Evolutionary conservation across 2,888 invertebrate genomes (phyloP).

Genomic region (Lomographa bimaculata): DNA sequence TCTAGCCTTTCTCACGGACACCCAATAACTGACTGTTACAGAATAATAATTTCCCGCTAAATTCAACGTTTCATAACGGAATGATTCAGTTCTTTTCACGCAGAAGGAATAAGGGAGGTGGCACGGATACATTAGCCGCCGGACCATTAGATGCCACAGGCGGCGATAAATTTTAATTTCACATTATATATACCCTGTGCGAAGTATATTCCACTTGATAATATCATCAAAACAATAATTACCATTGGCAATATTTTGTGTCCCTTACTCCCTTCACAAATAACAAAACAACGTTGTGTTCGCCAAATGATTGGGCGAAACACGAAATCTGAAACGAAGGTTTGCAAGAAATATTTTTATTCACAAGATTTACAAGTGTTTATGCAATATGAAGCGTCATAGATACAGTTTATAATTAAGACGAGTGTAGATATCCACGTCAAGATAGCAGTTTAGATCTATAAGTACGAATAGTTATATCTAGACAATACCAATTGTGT

Average conservation of each 20-base stretch:
- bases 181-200: constrained; percentile 77
- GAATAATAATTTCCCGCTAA: constrained; percentile 54
- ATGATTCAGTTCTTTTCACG: constrained; percentile 75
- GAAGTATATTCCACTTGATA: constrained; percentile 71
- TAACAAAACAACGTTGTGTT: constrained; percentile 62
- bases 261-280: constrained; percentile 75
- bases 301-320: constrained; percentile 54
- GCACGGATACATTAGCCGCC: constrained; percentile 59
- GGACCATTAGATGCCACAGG: constrained; percentile 43
- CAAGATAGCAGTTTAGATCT: constrained; percentile 74
- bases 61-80: constrained; percentile 65
- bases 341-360: constrained; percentile 44
- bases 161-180: constrained; percentile 60
- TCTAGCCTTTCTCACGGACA: constrained; percentile 11
- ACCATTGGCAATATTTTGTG: constrained; percentile 70
- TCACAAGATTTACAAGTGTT: constrained; percentile 50
- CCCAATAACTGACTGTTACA: constrained; percentile 71
- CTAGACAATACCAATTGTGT: constrained; percentile 79
- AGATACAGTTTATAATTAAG: constrained; percentile 57
- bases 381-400: constrained; percentile 54
- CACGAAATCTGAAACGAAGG: constrained; percentile 45
- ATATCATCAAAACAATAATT: constrained; percentile 64
- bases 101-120: constrained; percentile 75
- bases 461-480: constrained; percentile 70
- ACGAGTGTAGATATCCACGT: constrained; percentile 55